Evolutionary conservation across 2,888 invertebrate species (phyloP), one percentile per base, ranked within the genome.

Genomic region (Ophioninae sp.): DNA sequence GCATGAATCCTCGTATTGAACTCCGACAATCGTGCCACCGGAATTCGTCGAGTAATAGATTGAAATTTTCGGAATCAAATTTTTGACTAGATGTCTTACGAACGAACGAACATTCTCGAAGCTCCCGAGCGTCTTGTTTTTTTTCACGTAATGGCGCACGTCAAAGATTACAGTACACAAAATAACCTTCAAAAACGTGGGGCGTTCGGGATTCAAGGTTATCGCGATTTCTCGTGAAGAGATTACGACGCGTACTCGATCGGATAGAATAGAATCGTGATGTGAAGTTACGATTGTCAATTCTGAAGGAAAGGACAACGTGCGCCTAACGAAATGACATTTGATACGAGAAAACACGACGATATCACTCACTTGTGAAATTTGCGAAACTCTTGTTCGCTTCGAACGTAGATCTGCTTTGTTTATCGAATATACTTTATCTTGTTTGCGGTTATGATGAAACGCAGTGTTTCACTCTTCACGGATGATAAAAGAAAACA

Each of bases 361-460:
- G 8, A n/a, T 65, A 6, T 37, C 37, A 7, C 65, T 65, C n/a
- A 13, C 17, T 44, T 9, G 9, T 1, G 20, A 6, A 20, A 22
- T 44, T 37, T 44, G n/a, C 9, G 22, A 44, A 44, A 20, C 65
- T 39, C 7, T 17, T 37, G 2, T n/a, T 65, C 37, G 41, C 6
- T 39, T 17, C 20, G 39, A 39, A 65, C 65, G 37, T 22, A 37
- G n/a, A 20, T 7, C 20, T 6, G 17, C 23, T 20, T 72, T 20
- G 22, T 61, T 56, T 20, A 23, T 13, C 23, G 41, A 63, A 61
- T 63, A 20, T 61, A 73, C 73, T 44, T 73, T 17, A 61, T 73
- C 41, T 61, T 63, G 39, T 13, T 44, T 22, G 41, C 41, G 7
- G 51, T 74, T 51, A 74, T 30, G 22, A 10, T 17, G 8, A 17